Evolutionary conservation across 1,140 invertebrate species (phyloP).

Genomic region (Nylanderia fulva): DNA sequence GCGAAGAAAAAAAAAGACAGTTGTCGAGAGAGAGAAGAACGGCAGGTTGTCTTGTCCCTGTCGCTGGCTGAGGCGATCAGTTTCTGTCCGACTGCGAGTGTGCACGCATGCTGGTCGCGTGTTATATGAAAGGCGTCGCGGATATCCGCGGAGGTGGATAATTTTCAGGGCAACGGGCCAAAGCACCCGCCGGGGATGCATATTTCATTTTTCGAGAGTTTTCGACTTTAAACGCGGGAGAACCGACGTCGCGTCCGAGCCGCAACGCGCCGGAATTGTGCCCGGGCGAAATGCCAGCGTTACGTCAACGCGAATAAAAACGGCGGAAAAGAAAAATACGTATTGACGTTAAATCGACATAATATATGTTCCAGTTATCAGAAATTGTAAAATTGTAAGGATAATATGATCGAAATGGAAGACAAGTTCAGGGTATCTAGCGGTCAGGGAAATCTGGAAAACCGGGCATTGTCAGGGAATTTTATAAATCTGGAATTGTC

Average conservation of each 20-base stretch:
- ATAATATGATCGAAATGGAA: background rate
- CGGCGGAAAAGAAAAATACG: background rate
- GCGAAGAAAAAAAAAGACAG: conserved; percentile 47
- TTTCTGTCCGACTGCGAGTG: conserved; percentile 75
- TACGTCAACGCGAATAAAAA: background rate
- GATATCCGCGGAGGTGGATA: background rate
- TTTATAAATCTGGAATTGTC: too few relatives aligned
- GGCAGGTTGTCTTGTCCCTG: conserved; percentile 75
- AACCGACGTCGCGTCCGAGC: conserved; percentile 6
- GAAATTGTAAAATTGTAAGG: background rate
- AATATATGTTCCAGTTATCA: background rate
- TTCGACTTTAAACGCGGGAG: background rate
- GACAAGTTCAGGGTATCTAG: too few relatives aligned
- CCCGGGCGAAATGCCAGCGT: background rate
- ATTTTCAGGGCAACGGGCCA: background rate
- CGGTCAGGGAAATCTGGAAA: too few relatives aligned
- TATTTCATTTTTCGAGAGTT: conserved; percentile 31
- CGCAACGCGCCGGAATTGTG: background rate
- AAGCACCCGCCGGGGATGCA: background rate
- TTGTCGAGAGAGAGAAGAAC: conserved; percentile 65
- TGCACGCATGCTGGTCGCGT: conserved; percentile 55
- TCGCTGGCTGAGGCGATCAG: conserved; percentile 73
- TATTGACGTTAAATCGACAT: too few relatives aligned
- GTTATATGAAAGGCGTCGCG: background rate
- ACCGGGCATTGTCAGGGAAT: too few relatives aligned